phyloP scores from a whole-genome alignment of 2,888 invertebrate genomes.

The Geophilus truncorum region DNA sequence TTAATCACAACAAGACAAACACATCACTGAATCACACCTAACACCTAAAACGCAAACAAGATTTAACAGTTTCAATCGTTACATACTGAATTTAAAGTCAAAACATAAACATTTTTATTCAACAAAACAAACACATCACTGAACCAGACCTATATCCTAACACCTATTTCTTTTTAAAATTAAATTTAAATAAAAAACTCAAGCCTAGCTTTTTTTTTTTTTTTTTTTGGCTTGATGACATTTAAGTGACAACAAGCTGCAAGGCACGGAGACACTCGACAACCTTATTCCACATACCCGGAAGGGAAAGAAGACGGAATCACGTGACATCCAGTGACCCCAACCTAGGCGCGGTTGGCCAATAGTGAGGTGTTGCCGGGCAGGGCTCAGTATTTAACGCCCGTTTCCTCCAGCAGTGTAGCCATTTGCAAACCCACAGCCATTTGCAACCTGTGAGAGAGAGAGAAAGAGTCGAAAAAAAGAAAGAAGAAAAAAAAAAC shows the following conservation, averaged over 20 bases:
- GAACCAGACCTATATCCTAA: too few relatives aligned
- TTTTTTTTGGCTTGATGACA: neutral
- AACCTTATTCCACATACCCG: neutral
- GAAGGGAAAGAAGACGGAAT: neutral
- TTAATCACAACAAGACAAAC: too few relatives aligned
- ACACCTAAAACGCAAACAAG: too few relatives aligned
- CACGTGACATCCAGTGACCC: conserved; percentile 8
- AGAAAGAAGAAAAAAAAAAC: neutral
- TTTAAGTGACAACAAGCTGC: neutral
- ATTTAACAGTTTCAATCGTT: too few relatives aligned
- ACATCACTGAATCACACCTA: too few relatives aligned
- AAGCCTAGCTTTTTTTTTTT: neutral
- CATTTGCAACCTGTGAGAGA: neutral
- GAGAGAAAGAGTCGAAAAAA: neutral
- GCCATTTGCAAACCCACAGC: neutral
- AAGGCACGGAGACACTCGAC: neutral
- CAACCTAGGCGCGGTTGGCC: conserved; percentile 8
- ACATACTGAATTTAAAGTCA: too few relatives aligned
- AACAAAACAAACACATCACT: too few relatives aligned
- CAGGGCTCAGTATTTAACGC: neutral
- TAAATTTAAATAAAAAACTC: neutral
- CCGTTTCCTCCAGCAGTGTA: neutral
- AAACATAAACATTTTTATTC: too few relatives aligned
- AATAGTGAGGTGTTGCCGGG: conserved; percentile 23
- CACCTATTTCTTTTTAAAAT: too few relatives aligned